Base-by-base conservation (phyloP, 2,113 vertebrate species). In the Ramphastos sulfuratus region DNA sequence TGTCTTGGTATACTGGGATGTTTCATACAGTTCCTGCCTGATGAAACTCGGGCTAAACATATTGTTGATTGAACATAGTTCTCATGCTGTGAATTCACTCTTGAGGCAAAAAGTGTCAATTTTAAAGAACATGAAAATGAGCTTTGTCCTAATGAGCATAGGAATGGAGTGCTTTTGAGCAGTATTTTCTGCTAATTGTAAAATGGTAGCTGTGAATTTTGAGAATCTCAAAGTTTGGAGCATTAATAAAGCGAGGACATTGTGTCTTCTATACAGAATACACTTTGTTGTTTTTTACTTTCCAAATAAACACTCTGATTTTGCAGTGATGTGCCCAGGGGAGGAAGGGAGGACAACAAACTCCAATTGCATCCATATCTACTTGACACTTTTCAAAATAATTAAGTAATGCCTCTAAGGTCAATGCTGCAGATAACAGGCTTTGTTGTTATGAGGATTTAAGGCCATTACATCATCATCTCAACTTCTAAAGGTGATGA, bases 81-180 rank as follows among this genome's bases (percentile, higher is more conserved):
- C 52, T 93, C 71, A 39, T 1, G 12, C 66, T 88, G 71, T 59
- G 84, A 88, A 64, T 82, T 82, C 58, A 8, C 71, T 95, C 82
- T 61, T 52, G 76, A 82, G 72, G 39, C 58, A 24, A 82, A 85
- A 31, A 39, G 21, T 1, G n/a, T 39, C 13, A 5, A 18, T 90
- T 39, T 86, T 78, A 13, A 46, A 77, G 79, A 37, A 70, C 2
- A 2, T 48, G 77, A n/a, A 77, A 31, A 44, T 10, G 24, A 30
- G 20, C 37, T 80, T 2, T 76, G 31, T 42, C 23, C 25, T 77
- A 18, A 58, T 3, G 58, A 86, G 69, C 61, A 9, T 0, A 0
- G 54, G 63, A 91, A 2, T 33, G 52, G 67, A 70, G 59, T 31
- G 18, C 33, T 89, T 85, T 63, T 54, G 48, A 69, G 44, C 23